Evolutionary conservation across 2,113 vertebrate genomes (phyloP).

Genomic region (Paradisaea rubra): DNA sequence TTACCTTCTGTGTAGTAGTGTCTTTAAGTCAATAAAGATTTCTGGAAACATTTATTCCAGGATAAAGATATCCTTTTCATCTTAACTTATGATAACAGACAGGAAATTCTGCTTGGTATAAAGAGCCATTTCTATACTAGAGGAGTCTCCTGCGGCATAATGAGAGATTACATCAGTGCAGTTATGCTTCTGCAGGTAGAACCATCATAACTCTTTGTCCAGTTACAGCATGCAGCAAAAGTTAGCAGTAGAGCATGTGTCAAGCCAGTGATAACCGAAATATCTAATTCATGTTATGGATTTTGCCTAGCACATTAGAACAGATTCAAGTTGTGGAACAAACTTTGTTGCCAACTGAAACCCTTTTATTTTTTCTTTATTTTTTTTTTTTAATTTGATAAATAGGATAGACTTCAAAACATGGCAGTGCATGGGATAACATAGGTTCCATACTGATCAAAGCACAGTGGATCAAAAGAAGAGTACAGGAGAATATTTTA

Average conservation of each 20-base stretch:
- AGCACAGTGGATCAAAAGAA: background rate
- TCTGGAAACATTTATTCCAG: background rate
- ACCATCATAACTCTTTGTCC: background rate
- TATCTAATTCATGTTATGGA: background rate
- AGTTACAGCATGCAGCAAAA: background rate
- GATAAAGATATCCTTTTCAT: background rate
- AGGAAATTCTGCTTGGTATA: background rate
- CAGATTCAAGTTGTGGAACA: background rate
- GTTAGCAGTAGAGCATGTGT: background rate
- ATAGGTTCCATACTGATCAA: background rate
- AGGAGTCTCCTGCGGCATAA: background rate
- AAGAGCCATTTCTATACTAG: background rate
- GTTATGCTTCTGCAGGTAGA: background rate
- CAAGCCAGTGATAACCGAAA: background rate
- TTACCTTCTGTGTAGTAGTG: background rate
- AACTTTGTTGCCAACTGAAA: background rate
- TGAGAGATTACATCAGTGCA: background rate
- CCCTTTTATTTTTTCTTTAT: too few relatives aligned
- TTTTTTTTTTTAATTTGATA: background rate
- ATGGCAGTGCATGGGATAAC: rapidly evolving
- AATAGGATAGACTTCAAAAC: background rate
- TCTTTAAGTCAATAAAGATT: background rate
- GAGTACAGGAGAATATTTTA: background rate
- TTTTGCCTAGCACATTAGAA: background rate
- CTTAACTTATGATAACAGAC: background rate